Conservation (phyloP, 2,113 vertebrate genomes). For the Herpetotheres cachinnans region DNA sequence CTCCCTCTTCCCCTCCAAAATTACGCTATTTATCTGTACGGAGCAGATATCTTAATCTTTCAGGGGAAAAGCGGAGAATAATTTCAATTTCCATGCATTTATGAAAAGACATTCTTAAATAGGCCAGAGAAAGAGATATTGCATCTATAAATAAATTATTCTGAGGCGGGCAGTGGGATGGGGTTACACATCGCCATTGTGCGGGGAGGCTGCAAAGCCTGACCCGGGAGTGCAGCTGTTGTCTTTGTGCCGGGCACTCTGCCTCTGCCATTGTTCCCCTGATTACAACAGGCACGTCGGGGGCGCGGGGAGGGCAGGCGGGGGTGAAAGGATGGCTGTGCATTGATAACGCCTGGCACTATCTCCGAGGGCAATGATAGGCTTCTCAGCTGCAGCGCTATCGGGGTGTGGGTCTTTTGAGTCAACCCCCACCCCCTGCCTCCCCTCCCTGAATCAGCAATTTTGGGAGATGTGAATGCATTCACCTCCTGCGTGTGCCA, state of each 20-base stretch:
- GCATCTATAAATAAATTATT: slow-evolving; percentile 83
- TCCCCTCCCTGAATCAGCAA: slow-evolving; percentile 11
- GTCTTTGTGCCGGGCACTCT: slow-evolving; percentile 78
- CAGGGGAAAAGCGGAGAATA: slow-evolving; percentile 42
- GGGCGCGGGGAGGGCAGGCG: not conserved
- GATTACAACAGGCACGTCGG: slow-evolving; percentile 66
- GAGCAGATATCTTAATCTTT: slow-evolving; percentile 69
- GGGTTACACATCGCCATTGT: slow-evolving; percentile 70
- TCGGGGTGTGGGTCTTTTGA: not conserved
- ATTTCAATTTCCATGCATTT: slow-evolving; percentile 76
- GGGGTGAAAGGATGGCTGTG: slow-evolving; percentile 29
- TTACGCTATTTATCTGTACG: not conserved
- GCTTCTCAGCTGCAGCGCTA: slow-evolving; percentile 28
- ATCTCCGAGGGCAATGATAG: not conserved
- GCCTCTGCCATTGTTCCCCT: slow-evolving; percentile 73
- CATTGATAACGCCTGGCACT: slow-evolving; percentile 62
- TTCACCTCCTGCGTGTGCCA: slow-evolving; percentile 52
- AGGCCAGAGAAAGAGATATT: slow-evolving; percentile 65
- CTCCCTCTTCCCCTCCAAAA: not conserved
- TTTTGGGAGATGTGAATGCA: slow-evolving; percentile 5
- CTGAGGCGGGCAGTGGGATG: slow-evolving; percentile 54
- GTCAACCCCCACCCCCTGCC: rapidly evolving
- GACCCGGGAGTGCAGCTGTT: slow-evolving; percentile 80
- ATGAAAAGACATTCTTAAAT: slow-evolving; percentile 71
- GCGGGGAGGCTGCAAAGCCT: slow-evolving; percentile 42